These are phyloP conservation scores for Lasioglossum malachurum DNA, from an alignment of 2,888 invertebrate species.

Conservation along the genomic window DNA sequence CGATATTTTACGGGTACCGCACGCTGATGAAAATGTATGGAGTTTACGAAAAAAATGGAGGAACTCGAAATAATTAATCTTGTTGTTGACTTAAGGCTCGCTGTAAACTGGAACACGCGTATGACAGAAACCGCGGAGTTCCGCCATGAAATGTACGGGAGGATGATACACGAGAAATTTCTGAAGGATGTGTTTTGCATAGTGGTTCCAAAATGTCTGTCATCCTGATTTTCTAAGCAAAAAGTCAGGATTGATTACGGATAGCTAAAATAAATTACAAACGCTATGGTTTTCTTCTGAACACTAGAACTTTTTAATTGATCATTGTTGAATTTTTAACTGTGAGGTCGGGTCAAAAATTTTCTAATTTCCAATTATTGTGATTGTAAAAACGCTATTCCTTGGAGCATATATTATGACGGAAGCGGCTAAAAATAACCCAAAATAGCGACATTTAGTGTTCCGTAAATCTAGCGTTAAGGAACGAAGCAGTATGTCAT, in stretches of 20 bases:
- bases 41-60: constrained; percentile 9
- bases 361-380: no score
- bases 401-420: no score
- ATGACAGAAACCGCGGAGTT: not conserved
- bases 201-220: not conserved
- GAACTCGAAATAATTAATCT: constrained; percentile 57
- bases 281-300: not conserved
- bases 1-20: constrained; percentile 51
- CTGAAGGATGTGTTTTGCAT: not conserved
- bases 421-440: no score
- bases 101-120: not conserved
- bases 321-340: not conserved
- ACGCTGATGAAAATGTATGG: constrained; percentile 55
- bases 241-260: not conserved
- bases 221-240: not conserved
- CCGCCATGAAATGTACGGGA: not conserved
- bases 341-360: no score
- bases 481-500: not conserved
- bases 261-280: not conserved
- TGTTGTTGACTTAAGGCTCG: constrained; percentile 28
- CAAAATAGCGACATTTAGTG: not conserved
- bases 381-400: no score
- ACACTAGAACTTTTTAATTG: not conserved
- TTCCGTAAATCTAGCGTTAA: not conserved
- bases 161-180: not conserved